phyloP scores from a whole-genome alignment of 2,888 invertebrate genomes.

The Lacanobia wlatinum region DNA sequence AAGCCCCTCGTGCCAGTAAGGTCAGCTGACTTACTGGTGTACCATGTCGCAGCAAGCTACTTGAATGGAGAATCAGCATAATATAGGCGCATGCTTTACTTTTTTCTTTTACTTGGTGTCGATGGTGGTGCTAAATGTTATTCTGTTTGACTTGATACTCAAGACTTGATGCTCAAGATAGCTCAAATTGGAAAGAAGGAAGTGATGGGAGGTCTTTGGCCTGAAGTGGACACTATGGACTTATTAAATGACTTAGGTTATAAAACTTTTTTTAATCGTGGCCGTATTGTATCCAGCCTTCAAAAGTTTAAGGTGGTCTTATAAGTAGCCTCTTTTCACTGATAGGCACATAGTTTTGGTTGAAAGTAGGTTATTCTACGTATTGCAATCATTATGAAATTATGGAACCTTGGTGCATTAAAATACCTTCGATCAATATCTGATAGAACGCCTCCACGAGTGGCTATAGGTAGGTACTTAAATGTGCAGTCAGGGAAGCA shows the following conservation, averaged over 20 bases:
- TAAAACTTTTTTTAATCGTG: too few species aligned
- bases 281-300: too few species aligned
- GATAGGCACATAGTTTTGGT: too few species aligned
- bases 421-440: conserved; percentile 18
- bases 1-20: conserved; percentile 19
- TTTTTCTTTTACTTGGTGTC: not conserved
- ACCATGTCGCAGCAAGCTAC: not conserved
- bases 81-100: not conserved
- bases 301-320: too few species aligned
- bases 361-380: not conserved
- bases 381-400: not conserved
- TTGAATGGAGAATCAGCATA: not conserved
- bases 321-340: too few species aligned
- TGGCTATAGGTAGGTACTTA: not conserved
- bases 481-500: not conserved
- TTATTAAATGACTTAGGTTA: too few species aligned
- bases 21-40: conserved; percentile 24
- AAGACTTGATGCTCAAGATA: not conserved
- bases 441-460: not conserved
- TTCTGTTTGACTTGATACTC: not conserved
- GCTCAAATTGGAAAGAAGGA: not conserved
- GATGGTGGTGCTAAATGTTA: not conserved
- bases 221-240: too few species aligned
- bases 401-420: not conserved
- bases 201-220: too few species aligned